Evolutionary conservation across 1,140 invertebrate species (phyloP).

Genomic region (Drosophila ercepeae): DNA sequence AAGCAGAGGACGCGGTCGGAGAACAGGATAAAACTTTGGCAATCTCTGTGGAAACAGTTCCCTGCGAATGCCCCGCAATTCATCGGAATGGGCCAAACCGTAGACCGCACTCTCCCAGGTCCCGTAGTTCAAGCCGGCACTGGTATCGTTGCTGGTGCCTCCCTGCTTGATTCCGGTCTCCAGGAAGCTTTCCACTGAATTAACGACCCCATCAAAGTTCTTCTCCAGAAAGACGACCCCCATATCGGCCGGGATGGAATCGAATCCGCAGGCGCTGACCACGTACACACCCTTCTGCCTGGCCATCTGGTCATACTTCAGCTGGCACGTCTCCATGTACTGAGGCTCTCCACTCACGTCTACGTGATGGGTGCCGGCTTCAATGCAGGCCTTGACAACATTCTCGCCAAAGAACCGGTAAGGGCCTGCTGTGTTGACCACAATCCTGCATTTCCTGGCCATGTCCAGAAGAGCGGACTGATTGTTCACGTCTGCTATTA

Average conservation of each 20-base stretch:
- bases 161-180: conserved; percentile 75
- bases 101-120: conserved; percentile 93
- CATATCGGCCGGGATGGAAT: conserved; percentile 94
- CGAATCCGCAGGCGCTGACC: conserved; percentile 95
- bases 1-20: conserved; percentile 85
- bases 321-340: conserved; percentile 94
- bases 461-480: conserved; percentile 89
- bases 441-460: conserved; percentile 88
- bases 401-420: conserved; percentile 95
- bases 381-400: conserved; percentile 95
- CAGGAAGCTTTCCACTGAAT: conserved; percentile 91
- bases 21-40: conserved; percentile 87
- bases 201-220: conserved; percentile 90
- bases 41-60: conserved; percentile 88
- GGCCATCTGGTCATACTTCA: conserved; percentile 91
- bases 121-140: conserved; percentile 87
- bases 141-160: conserved; percentile 23
- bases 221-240: conserved; percentile 90
- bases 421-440: conserved; percentile 95
- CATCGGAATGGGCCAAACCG: conserved; percentile 87
- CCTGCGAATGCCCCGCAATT: conserved; percentile 87
- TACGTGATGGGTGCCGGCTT: conserved; percentile 92
- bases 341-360: conserved; percentile 97
- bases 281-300: conserved; percentile 91
- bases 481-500: conserved; percentile 91